phyloP scores from a whole-genome alignment of 1,140 invertebrate species.

The Cherax destructor region DNA sequence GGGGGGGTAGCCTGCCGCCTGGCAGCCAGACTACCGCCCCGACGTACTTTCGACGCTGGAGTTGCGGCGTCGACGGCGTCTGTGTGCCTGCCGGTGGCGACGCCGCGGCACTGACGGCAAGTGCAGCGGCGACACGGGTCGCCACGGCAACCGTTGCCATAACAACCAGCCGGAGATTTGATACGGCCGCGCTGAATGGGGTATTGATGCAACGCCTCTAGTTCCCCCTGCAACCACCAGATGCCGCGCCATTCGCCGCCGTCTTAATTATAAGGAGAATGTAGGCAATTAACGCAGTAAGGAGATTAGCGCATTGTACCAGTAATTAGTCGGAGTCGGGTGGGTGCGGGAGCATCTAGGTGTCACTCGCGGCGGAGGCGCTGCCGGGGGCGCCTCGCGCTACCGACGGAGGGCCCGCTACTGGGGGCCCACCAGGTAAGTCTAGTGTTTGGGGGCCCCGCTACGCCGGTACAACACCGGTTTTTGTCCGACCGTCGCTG shows the following conservation, averaged over 20 bases:
- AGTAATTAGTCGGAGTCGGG: conserved; percentile 64
- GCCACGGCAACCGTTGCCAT: conserved; percentile 62
- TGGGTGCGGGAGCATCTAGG: conserved; percentile 45
- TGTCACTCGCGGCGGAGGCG: conserved; percentile 36
- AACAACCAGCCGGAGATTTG: conserved; percentile 56
- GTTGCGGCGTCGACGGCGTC: conserved; percentile 20
- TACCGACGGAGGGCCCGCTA: conserved; percentile 5
- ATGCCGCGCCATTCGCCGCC: conserved; percentile 64
- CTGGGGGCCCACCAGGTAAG: conserved; percentile 4
- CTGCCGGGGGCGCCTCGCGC: conserved; percentile 17
- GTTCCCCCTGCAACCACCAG: conserved; percentile 61
- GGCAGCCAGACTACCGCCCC: neutral
- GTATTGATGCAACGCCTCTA: conserved; percentile 56
- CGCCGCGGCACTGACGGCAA: conserved; percentile 37
- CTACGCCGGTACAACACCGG: conserved; percentile 3
- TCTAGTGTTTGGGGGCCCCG: neutral
- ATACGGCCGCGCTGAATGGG: conserved; percentile 59
- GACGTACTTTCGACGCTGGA: no score
- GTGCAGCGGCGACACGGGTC: conserved; percentile 22
- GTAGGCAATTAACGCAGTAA: conserved; percentile 70
- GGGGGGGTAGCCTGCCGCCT: neutral
- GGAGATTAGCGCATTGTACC: conserved; percentile 69
- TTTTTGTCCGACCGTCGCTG: conserved; percentile 20
- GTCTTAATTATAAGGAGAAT: conserved; percentile 70
- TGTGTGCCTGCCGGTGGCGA: conserved; percentile 50